phyloP scores from a whole-genome alignment of 2,888 invertebrate species.

The Dioctria rufipes region DNA sequence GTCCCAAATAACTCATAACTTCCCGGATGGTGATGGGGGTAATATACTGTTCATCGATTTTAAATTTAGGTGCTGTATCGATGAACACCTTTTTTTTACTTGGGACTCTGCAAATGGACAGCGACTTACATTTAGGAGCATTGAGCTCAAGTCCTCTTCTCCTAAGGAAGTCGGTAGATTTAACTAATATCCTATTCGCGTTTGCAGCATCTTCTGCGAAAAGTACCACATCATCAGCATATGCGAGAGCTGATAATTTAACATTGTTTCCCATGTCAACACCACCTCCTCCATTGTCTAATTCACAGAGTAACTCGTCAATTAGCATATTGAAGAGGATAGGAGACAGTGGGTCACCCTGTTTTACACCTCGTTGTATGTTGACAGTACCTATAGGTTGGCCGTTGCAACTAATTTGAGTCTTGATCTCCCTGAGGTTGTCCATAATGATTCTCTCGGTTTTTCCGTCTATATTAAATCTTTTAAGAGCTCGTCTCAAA shows the following conservation, averaged over 20 bases:
- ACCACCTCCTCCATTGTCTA: neutral
- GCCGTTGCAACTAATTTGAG: neutral
- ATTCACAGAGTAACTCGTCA: neutral
- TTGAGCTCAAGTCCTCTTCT: too few relatives aligned
- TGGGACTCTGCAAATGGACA: too few relatives aligned
- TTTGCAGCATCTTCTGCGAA: neutral
- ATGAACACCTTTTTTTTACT: too few relatives aligned
- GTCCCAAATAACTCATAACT: too few relatives aligned
- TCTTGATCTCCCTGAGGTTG: neutral
- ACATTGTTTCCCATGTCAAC: neutral
- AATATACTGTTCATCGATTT: too few relatives aligned
- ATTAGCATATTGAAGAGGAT: constrained; percentile 10
- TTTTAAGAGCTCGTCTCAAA: neutral
- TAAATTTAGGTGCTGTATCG: too few relatives aligned
- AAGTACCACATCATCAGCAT: neutral
- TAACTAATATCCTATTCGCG: too few relatives aligned
- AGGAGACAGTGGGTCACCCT: constrained; percentile 8
- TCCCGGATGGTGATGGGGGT: too few relatives aligned
- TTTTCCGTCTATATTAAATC: neutral
- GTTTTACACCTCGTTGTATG: neutral
- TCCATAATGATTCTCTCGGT: neutral
- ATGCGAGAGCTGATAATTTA: neutral
- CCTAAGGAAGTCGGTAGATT: too few relatives aligned
- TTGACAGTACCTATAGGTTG: neutral
- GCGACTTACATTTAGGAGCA: too few relatives aligned